Evolutionary conservation across 2,888 invertebrate genomes (phyloP), one percentile per base, ranked within the genome.

Genomic region (Polyommatus icarus): DNA sequence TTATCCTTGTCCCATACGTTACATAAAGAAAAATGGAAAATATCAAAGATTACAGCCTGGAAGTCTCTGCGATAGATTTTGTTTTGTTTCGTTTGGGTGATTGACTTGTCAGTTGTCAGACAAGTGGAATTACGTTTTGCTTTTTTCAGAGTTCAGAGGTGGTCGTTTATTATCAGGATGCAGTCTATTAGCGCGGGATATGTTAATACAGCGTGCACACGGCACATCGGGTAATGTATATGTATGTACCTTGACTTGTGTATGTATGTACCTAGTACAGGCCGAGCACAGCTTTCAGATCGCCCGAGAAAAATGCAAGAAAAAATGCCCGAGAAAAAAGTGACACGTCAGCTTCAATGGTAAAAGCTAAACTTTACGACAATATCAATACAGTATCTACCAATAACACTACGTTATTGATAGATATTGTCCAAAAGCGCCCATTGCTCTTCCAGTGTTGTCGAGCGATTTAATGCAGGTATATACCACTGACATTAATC

Each of bases 161-260:
- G 67, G 32, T 32, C 67, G 29, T 67, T 67, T 73, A 72, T 40
- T 36, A 79, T 78, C 81, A 79, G 81, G 80, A 80, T 71, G 80
- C 40, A 78, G 77, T 77, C 79, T 76, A 80, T 77, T 78, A 76
- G 79, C 75, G 24, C 67, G 67, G 67, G 29, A 46, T 78, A 79
- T 80, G 67, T 78, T 77, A 80, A 80, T 80, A 77, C 73, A 46
- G n/a, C 73, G 73, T 46, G 46, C 73, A 73, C 73, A 15, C 72
- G 72, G 72, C n/a, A 8, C 73, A 67, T 29, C 29, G 29, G 29
- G 15, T 18, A 18, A 32, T 32, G 67, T 67, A 10, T 67, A 18
- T 24, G 24, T 24, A 61, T 61, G 20, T 3, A 3, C 61, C 10
- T n/a, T n/a, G 61, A 61, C 61, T 24, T 20, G 2, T 18, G 57